These are phyloP conservation scores for Dryomyza anilis DNA, from an alignment of 2,888 invertebrate species.

Conservation along the genomic window DNA sequence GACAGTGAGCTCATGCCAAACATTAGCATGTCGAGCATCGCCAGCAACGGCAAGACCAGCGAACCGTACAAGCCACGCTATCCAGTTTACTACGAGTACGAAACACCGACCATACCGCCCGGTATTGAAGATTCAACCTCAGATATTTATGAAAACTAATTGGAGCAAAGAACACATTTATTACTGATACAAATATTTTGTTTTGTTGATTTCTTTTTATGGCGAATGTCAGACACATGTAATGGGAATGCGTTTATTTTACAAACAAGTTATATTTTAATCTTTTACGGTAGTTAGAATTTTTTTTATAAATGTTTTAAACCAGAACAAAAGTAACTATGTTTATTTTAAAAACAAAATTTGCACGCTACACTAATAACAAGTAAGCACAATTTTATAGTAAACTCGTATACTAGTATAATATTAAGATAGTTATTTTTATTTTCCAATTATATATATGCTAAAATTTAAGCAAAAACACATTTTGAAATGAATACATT, in stretches of 20 bases:
- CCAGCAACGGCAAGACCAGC: slow-evolving; percentile 46
- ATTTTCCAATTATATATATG: background rate
- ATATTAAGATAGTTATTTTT: too few species aligned
- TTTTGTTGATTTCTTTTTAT: slow-evolving; percentile 1
- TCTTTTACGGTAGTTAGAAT: too few species aligned
- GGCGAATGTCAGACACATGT: slow-evolving; percentile 10
- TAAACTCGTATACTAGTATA: too few species aligned
- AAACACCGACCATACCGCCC: slow-evolving; percentile 61
- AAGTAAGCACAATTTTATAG: background rate
- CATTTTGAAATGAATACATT: too few species aligned
- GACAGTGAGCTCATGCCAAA: slow-evolving; percentile 56
- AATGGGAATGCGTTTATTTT: slow-evolving; percentile 22
- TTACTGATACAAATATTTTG: background rate
- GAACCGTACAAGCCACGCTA: slow-evolving; percentile 59
- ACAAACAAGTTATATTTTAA: too few species aligned
- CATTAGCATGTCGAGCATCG: slow-evolving; percentile 57
- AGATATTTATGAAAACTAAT: slow-evolving; percentile 33
- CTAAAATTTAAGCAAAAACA: background rate
- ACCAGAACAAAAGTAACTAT: background rate
- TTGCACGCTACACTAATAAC: slow-evolving; percentile 25
- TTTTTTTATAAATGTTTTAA: too few species aligned
- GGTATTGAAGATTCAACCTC: slow-evolving; percentile 59
- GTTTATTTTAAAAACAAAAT: slow-evolving; percentile 16
- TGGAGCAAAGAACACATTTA: background rate
- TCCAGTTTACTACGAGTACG: slow-evolving; percentile 59